phyloP scores from a whole-genome alignment of 1,140 invertebrate genomes.

The Drosophila baimaii region DNA sequence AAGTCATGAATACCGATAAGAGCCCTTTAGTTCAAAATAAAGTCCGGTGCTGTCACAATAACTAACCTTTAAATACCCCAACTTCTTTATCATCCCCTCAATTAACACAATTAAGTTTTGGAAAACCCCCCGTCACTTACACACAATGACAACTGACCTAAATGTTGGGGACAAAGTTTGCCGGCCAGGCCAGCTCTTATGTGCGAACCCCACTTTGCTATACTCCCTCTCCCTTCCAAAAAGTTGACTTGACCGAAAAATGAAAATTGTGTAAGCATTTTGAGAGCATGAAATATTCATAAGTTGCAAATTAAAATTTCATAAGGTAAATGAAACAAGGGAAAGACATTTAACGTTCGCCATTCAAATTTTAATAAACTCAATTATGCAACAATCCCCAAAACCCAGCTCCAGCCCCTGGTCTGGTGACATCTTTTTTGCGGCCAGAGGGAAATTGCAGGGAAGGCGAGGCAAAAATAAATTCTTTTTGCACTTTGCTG shows the following conservation, averaged over 20 bases:
- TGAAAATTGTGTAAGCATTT: constrained; percentile 54
- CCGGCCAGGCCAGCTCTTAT: constrained; percentile 12
- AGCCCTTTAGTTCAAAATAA: background rate
- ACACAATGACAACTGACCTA: constrained; percentile 41
- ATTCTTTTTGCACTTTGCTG: constrained; percentile 31
- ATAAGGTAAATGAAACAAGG: constrained; percentile 70
- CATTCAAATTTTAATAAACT: constrained; percentile 69
- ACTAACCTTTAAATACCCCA: constrained; percentile 4
- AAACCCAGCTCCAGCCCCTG: background rate
- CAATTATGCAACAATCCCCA: constrained; percentile 61
- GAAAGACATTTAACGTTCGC: constrained; percentile 69
- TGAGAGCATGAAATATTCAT: constrained; percentile 60
- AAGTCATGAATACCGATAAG: background rate
- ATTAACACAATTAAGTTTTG: constrained; percentile 54
- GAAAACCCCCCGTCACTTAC: constrained; percentile 28
- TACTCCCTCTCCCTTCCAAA: background rate
- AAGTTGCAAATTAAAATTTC: constrained; percentile 66
- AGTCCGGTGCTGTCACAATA: constrained; percentile 22
- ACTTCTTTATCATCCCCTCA: constrained; percentile 34
- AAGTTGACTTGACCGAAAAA: constrained; percentile 36
- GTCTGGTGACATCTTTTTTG: constrained; percentile 12
- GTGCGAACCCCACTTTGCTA: background rate
- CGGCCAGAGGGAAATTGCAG: background rate
- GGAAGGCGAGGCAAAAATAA: constrained; percentile 14
- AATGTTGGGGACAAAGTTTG: constrained; percentile 37